These are phyloP conservation scores for Lipophrys pholis DNA, from an alignment of 2,113 vertebrate genomes.

Conservation along the genomic window DNA sequence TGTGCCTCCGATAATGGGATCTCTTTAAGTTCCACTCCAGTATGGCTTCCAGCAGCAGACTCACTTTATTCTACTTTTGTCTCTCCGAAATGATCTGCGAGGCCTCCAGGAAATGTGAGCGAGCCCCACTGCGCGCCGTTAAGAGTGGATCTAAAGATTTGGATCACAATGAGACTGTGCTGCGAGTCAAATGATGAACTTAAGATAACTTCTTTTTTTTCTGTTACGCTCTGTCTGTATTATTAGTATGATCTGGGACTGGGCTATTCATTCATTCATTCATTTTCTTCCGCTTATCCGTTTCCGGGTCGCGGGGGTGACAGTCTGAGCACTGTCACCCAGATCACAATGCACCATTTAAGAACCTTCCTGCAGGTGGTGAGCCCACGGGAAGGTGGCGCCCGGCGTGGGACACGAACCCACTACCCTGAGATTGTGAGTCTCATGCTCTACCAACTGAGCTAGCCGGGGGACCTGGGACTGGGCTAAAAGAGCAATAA, in stretches of 20 bases:
- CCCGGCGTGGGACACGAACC: too few relatives aligned
- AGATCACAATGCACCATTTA: too few relatives aligned
- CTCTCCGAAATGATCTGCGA: slow-evolving; percentile 49
- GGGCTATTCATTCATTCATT: too few relatives aligned
- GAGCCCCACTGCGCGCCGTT: slow-evolving; percentile 19
- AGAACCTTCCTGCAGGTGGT: too few relatives aligned
- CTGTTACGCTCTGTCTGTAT: not conserved
- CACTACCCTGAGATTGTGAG: too few relatives aligned
- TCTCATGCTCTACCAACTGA: too few relatives aligned
- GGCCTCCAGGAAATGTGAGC: slow-evolving; percentile 48
- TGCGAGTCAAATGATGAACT: slow-evolving; percentile 8
- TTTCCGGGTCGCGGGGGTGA: too few relatives aligned
- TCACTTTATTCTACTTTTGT: slow-evolving; percentile 60
- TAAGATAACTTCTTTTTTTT: slow-evolving; percentile 19
- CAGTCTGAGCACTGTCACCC: too few relatives aligned
- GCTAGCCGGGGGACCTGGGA: too few relatives aligned
- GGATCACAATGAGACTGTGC: slow-evolving; percentile 20
- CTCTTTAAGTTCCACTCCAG: slow-evolving; percentile 72
- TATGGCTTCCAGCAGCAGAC: slow-evolving; percentile 66
- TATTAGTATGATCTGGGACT: not conserved
- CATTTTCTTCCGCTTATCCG: too few relatives aligned
- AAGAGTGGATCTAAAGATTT: slow-evolving; percentile 20
- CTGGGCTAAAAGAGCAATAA: not conserved
- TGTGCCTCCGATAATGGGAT: slow-evolving; percentile 73
- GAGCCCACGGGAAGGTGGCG: too few relatives aligned